Evolutionary conservation across 1,140 invertebrate genomes (phyloP), one percentile per base, ranked within the genome.

Genomic region (Drosophila tropicalis): DNA sequence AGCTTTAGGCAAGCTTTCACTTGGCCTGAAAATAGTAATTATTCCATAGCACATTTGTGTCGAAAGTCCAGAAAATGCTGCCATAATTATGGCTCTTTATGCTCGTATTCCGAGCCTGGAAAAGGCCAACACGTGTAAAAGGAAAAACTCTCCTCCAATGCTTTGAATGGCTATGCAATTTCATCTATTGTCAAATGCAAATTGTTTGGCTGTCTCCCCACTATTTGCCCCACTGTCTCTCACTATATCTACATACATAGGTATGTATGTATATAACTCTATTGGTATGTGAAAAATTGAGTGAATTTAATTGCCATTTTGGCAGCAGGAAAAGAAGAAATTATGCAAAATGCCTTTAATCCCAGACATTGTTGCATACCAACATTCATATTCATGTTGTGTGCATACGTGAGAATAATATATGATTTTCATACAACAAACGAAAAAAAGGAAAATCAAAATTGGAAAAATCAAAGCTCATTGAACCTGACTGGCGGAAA

Each of bases 261-360:
- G n/a, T n/a, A n/a, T n/a, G n/a, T n/a, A n/a, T n/a, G n/a, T 22
- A 29, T 29, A 5, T 6, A 29, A 5, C 66, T 54, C 36, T 41
- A 65, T 66, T 54, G 67, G 65, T 67, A 62, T 62, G 68, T 58
- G 67, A 44, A 74, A 73, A 76, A 76, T 85, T 72, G 83, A 86
- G 47, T 87, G 83, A 60, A 82, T 87, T 86, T 86, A 87, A 87
- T 89, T 87, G 79, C 76, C 55, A 69, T 51, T 29, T 51, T 51
- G 44, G 44, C 62, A 44, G 67, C 68, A 78, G 62, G 73, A 77
- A 61, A 67, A 60, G 40, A 62, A 69, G 60, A 58, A 58, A 58
- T 58, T 58, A 58, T 82, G 79, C 82, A 87, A 79, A 86, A 70
- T 63, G 51, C 66, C 76, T 51, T 51, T 51, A 51, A 51, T 51